Evolutionary conservation across 2,797 vertebrate genomes (phyloP).

Genomic region (Microhierax caerulescens): DNA sequence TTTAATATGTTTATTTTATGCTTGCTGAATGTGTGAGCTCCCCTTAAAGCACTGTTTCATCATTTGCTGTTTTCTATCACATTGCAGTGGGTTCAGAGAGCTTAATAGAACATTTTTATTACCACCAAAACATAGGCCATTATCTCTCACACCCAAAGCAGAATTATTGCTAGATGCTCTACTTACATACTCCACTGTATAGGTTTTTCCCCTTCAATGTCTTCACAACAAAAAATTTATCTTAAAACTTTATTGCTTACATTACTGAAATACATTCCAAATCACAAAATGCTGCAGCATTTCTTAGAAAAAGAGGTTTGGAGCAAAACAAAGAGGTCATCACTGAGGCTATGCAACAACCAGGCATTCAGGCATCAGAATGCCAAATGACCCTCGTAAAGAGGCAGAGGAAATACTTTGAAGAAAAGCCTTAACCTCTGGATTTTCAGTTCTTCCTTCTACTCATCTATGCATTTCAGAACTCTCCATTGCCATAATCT

Average conservation of each 20-base stretch:
- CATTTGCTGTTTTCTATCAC: conserved; percentile 24
- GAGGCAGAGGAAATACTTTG: background rate
- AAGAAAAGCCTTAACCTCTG: background rate
- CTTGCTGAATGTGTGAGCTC: conserved; percentile 55
- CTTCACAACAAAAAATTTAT: conserved; percentile 28
- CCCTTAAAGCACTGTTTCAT: conserved; percentile 58
- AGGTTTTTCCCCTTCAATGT: background rate
- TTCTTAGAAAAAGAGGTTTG: background rate
- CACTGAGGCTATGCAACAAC: background rate
- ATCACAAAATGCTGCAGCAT: background rate
- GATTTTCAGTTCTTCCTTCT: background rate
- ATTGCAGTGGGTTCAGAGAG: conserved; percentile 47
- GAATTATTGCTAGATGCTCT: conserved; percentile 35
- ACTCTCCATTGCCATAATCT: background rate
- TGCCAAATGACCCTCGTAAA: background rate
- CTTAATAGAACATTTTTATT: conserved; percentile 53
- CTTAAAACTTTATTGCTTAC: background rate
- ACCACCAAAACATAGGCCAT: background rate
- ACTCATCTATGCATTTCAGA: background rate
- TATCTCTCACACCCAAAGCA: conserved; percentile 17
- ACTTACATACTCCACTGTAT: background rate
- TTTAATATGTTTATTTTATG: conserved; percentile 78
- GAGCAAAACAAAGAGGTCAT: background rate
- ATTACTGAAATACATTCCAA: background rate
- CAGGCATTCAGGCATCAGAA: background rate